These are phyloP conservation scores for Magallana nippona DNA, from an alignment of 2,888 invertebrate species.

Conservation along the genomic window DNA sequence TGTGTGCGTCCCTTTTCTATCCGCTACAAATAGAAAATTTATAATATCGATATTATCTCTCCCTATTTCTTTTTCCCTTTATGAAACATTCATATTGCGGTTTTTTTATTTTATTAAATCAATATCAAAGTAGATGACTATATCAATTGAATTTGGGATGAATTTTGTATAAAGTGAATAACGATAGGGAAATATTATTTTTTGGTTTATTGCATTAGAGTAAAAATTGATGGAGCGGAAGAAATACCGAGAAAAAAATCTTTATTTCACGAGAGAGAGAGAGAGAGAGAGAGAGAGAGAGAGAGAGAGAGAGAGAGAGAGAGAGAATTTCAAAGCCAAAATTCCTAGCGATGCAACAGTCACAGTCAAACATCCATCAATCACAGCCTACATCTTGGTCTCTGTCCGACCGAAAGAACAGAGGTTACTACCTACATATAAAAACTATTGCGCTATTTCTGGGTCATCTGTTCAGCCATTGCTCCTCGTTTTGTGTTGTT, in stretches of 20 bases:
- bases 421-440: slow-evolving; percentile 17
- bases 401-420: not conserved
- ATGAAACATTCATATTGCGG: slow-evolving; percentile 30
- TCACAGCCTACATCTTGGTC: not conserved
- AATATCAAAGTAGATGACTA: slow-evolving; percentile 10
- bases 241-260: too few relatives aligned
- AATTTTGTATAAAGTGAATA: too few relatives aligned
- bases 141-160: not conserved
- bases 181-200: too few relatives aligned
- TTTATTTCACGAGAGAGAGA: slow-evolving; percentile 7
- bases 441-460: slow-evolving; percentile 1
- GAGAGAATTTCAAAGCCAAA: not conserved
- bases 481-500: not conserved
- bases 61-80: not conserved
- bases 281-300: slow-evolving; percentile 39
- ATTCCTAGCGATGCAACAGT: slow-evolving; percentile 1
- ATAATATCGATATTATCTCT: slow-evolving; percentile 30
- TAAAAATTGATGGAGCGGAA: too few relatives aligned
- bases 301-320: slow-evolving; percentile 40
- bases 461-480: not conserved
- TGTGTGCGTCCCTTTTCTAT: slow-evolving; percentile 12
- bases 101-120: slow-evolving; percentile 4
- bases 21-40: slow-evolving; percentile 29
- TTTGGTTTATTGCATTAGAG: too few relatives aligned
- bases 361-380: not conserved